These are phyloP conservation scores for Capreolus pygargus DNA, from an alignment of 2,113 vertebrate genomes.

Conservation along the genomic window DNA sequence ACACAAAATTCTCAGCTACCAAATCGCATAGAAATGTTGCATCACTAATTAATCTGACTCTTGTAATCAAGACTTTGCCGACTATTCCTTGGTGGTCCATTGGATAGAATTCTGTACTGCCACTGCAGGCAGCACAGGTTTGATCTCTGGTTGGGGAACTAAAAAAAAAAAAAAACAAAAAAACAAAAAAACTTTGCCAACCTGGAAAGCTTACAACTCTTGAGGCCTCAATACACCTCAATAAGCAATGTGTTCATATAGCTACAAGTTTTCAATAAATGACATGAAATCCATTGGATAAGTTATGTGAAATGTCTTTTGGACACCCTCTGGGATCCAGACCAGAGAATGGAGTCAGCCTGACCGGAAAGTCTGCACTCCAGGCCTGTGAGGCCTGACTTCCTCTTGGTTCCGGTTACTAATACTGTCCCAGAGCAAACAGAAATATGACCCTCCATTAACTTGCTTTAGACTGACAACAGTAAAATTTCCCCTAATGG, in stretches of 20 bases:
- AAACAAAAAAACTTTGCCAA: not conserved
- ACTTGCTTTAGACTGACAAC: slow-evolving; percentile 68
- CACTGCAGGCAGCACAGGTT: not conserved
- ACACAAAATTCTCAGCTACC: not conserved
- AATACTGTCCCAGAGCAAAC: slow-evolving; percentile 69
- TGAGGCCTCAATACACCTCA: not conserved
- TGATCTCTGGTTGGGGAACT: not conserved
- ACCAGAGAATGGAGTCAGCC: slow-evolving; percentile 30
- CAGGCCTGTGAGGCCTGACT: slow-evolving; percentile 38
- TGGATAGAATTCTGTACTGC: not conserved
- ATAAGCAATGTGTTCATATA: not conserved
- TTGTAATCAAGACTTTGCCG: not conserved
- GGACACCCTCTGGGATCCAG: slow-evolving; percentile 41
- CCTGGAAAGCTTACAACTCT: not conserved
- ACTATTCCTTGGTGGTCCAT: not conserved
- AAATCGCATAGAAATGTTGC: not conserved
- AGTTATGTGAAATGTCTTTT: slow-evolving; percentile 43
- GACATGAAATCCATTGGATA: not conserved
- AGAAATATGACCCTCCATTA: slow-evolving; percentile 80
- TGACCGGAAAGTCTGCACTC: not conserved
- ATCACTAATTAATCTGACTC: not conserved
- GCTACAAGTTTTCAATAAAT: not conserved
- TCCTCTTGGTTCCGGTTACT: slow-evolving; percentile 68
- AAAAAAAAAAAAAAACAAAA: not conserved
- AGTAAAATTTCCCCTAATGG: slow-evolving; percentile 80